A percentile compares a stretch with the other conserved stretches of the same genome.
These are phyloP conservation scores for Dryobates pubescens DNA, from an alignment of 2,797 vertebrate genomes.

Conservation along the genomic window DNA sequence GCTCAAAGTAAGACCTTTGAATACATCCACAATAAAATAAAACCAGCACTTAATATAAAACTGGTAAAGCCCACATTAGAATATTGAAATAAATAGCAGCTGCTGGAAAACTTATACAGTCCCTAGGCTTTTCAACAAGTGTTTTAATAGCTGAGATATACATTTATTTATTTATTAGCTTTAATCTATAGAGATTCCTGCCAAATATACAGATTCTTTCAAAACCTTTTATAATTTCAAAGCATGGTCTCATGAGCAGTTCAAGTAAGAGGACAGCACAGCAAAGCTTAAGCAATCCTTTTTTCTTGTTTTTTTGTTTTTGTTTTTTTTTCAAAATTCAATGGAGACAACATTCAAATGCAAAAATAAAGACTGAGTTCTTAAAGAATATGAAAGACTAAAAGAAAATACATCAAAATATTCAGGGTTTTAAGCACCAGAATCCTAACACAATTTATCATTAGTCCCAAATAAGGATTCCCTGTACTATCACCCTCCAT, in stretches of 20 bases:
- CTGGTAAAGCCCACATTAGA: neutral
- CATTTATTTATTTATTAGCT: neutral
- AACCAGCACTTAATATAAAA: neutral
- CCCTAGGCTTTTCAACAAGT: neutral
- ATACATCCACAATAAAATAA: neutral
- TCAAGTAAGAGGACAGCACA: neutral
- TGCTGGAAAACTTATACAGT: neutral
- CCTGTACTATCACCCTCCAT: neutral
- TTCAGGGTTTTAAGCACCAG: neutral
- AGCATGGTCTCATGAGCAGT: neutral
- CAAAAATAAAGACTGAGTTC: neutral
- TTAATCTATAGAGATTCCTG: neutral
- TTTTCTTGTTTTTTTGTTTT: too few species aligned
- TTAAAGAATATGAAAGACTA: neutral
- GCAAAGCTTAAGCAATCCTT: neutral
- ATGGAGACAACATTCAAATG: neutral
- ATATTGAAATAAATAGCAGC: constrained; percentile 29
- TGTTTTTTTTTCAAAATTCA: neutral
- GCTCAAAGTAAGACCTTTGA: neutral
- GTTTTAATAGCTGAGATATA: neutral
- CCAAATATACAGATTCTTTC: neutral
- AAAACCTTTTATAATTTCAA: neutral
- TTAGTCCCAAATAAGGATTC: neutral
- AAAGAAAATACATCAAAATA: neutral
- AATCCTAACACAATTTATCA: neutral